Evolutionary conservation across 1,140 invertebrate species (phyloP).

Genomic region (Varroa destructor): DNA sequence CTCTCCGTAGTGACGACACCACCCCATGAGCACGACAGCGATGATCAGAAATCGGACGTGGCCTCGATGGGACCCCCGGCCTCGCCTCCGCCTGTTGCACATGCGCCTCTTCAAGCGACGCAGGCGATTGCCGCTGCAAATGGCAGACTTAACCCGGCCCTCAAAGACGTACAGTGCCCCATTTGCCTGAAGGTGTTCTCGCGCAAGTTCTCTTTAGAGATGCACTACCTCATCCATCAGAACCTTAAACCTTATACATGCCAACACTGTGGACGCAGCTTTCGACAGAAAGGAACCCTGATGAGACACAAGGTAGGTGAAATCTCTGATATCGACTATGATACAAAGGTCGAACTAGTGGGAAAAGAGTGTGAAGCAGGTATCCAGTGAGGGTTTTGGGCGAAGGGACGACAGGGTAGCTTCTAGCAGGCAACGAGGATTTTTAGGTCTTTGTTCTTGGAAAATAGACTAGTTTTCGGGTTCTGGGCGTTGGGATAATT

Average conservation of each 20-base stretch:
- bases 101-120: not conserved
- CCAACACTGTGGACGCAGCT: constrained; percentile 32
- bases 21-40: constrained; percentile 18
- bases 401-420: no score
- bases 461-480: no score
- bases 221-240: constrained; percentile 35
- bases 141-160: constrained; percentile 2
- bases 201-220: constrained; percentile 34
- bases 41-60: not conserved
- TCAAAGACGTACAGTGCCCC: constrained; percentile 33
- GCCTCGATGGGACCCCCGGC: no score
- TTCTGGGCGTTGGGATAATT: no score
- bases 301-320: constrained; percentile 33
- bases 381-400: no score
- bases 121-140: constrained; percentile 9
- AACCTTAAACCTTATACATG: constrained; percentile 33
- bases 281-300: constrained; percentile 33
- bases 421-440: no score
- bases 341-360: not conserved
- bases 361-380: no score
- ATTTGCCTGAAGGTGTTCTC: constrained; percentile 33
- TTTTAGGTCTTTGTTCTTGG: no score
- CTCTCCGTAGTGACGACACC: constrained; percentile 10
- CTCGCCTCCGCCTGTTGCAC: not conserved
- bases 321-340: not conserved